Percentiles rank a stretch among this genome's conserved stretches.
Conservation (phyloP, 35 echinoderm and acorn worm species). For the Anneissia japonica region DNA sequence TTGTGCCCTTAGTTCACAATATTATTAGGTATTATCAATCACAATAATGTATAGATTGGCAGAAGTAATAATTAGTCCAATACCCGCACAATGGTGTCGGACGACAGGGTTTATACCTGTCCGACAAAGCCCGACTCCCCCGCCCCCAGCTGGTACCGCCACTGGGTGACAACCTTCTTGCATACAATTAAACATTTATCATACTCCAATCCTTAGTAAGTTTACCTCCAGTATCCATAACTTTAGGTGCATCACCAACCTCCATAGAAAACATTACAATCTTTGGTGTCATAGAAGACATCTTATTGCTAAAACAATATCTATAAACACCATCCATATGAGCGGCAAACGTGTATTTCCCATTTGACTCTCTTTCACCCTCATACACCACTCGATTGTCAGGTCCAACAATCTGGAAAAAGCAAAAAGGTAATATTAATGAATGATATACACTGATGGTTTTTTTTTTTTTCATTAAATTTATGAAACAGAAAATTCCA, state of each 20-base stretch:
- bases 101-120: no score
- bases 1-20: no score
- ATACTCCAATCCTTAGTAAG: no score
- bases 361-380: constrained; percentile 88
- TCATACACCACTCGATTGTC: constrained; percentile 71
- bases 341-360: constrained; percentile 95
- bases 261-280: constrained; percentile 99
- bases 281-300: constrained; percentile 98
- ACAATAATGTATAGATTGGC: no score
- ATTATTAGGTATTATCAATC: no score
- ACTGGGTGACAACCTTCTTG: no score
- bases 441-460: neutral
- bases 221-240: constrained; percentile 85
- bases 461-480: neutral
- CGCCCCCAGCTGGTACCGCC: no score
- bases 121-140: no score
- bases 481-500: neutral
- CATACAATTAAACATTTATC: no score
- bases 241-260: constrained; percentile 75
- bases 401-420: constrained; percentile 82
- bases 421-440: neutral
- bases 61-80: no score
- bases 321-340: constrained; percentile 80
- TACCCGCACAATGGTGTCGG: no score
- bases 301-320: constrained; percentile 97